Percentiles rank a stretch among this genome's conserved stretches.
phyloP scores from a whole-genome alignment of 2,797 vertebrate species.

The Momotus momota region DNA sequence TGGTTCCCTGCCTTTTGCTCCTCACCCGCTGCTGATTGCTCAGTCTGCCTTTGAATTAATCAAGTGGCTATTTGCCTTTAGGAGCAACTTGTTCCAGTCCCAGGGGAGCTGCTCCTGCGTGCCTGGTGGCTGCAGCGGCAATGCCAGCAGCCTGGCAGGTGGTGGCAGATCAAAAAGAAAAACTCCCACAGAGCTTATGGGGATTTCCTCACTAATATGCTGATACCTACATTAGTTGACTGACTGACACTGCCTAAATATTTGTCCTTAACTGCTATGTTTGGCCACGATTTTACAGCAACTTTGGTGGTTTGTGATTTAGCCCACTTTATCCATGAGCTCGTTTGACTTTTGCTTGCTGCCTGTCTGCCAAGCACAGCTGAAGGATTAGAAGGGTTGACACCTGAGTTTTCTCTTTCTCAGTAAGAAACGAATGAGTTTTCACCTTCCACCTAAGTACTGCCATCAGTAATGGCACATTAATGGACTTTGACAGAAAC shows the following conservation, averaged over 20 bases:
- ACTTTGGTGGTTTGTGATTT: conserved; percentile 55
- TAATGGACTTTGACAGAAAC: conserved; percentile 1
- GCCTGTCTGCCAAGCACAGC: neutral
- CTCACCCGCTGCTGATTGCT: conserved; percentile 6
- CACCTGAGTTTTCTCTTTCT: neutral
- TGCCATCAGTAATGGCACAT: neutral
- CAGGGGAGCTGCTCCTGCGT: neutral
- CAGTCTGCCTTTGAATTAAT: conserved; percentile 13
- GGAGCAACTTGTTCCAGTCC: neutral
- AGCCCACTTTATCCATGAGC: neutral
- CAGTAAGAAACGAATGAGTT: neutral
- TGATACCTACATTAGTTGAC: conserved; percentile 63
- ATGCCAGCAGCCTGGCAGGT: conserved; percentile 30
- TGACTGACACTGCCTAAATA: conserved; percentile 73
- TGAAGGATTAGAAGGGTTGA: neutral
- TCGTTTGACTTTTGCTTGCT: conserved; percentile 27
- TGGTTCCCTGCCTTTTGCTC: neutral
- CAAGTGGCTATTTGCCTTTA: conserved; percentile 50
- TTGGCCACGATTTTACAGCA: conserved; percentile 58
- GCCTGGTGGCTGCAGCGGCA: conserved; percentile 5
- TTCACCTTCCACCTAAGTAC: neutral
- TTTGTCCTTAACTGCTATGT: conserved; percentile 66
- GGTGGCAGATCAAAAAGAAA: conserved; percentile 54
- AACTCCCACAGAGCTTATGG: conserved; percentile 43
- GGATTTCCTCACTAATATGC: conserved; percentile 55